Conservation (phyloP, 2,888 invertebrate genomes). For the Luperina nickerlii region DNA sequence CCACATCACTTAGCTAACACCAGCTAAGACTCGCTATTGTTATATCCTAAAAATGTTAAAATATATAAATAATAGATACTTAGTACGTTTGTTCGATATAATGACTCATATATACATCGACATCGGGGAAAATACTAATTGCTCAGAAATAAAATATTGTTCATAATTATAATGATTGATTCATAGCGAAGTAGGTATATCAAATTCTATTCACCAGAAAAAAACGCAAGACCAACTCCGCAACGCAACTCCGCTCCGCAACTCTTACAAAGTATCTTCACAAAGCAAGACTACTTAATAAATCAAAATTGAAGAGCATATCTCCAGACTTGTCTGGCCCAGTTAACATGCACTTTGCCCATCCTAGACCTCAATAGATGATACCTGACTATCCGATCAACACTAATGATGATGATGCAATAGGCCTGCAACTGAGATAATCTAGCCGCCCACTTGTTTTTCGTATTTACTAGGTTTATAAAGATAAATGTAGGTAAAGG, state of each 20-base stretch:
- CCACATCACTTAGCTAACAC: conserved; percentile 13
- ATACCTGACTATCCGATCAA: conserved; percentile 68
- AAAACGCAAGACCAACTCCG: not conserved
- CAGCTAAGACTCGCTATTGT: not conserved
- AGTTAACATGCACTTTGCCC: conserved; percentile 53
- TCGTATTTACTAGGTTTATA: conserved; percentile 15
- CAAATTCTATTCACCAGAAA: not conserved
- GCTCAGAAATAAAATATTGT: not conserved
- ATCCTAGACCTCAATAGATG: conserved; percentile 72
- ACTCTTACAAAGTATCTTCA: not conserved
- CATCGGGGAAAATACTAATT: conserved; percentile 12
- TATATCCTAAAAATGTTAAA: not conserved
- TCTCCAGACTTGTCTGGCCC: conserved; percentile 37
- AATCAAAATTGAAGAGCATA: conserved; percentile 4
- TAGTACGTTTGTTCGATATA: not conserved
- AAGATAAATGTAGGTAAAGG: not conserved
- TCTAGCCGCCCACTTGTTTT: conserved; percentile 56
- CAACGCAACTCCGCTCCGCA: too few species aligned
- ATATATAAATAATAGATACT: not conserved
- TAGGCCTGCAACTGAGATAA: conserved; percentile 60
- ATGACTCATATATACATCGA: not conserved
- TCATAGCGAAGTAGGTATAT: not conserved
- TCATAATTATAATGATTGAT: not conserved
- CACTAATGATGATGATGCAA: conserved; percentile 79
- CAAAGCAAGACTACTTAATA: not conserved